Evolutionary conservation across 1,140 invertebrate genomes (phyloP), one percentile per base, ranked within the genome.

Genomic region (Trachelipus rathkii): DNA sequence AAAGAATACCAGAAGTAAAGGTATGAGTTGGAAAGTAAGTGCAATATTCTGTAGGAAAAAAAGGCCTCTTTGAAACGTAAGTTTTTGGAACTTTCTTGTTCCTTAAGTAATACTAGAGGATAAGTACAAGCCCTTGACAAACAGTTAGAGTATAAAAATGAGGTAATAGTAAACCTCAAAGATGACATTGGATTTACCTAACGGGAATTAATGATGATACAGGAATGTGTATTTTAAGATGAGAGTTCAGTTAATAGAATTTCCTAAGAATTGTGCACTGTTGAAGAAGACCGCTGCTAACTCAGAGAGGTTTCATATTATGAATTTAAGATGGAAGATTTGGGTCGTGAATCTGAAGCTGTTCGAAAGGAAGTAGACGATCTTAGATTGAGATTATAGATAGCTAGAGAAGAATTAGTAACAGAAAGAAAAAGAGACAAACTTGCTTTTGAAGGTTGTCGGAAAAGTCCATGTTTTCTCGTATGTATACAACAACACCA

Each of bases 351-450:
- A 8, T 60, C 50, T 19, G 50, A 60, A 19, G 50, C 50, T 3
- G 50, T 60, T 60, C 50, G 50, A 3, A 60, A 15, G 8, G 50
- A 60, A 13, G 50, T 60, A 1, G 50, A 60, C 8, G 11, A 19
- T 60, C 50, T 60, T 3, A 13, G 50, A 4, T 19, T 15, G 50
- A 13, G 8, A 19, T 60, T 60, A 8, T 4, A 60, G 3, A 60
- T 15, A 60, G 11, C 11, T 15, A 60, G 19, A 8, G 50, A 60
- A 8, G 50, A 60, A 19, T 19, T 60, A 60, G 11, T 13, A 13
- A 19, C 50, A 13, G 50, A 60, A 60, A 60, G 50, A 60, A 60
- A 19, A 60, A 60, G 50, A 60, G n/a, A n/a, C n/a, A n/a, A n/a
- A n/a, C n/a, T n/a, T n/a, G n/a, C n/a, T n/a, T n/a, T n/a, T n/a